Percentiles rank a stretch among this genome's conserved stretches.
Conservation (phyloP, 2,888 invertebrate genomes). For the Phoronis australis region DNA sequence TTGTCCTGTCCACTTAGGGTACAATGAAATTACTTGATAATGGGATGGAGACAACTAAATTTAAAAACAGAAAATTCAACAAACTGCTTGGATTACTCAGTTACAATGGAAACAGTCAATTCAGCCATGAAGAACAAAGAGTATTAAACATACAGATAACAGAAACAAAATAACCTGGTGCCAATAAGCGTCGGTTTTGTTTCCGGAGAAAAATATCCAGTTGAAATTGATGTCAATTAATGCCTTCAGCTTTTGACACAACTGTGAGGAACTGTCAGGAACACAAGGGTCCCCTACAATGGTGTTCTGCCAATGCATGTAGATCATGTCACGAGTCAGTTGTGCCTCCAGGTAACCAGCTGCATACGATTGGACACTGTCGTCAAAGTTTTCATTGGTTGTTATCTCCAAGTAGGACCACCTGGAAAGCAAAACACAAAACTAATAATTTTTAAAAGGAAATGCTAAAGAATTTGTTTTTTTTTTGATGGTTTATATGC, state of each 20-base stretch:
- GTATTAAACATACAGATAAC: neutral
- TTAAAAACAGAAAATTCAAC: no score
- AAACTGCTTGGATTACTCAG: neutral
- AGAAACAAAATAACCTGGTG: conserved; percentile 71
- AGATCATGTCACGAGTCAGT: conserved; percentile 68
- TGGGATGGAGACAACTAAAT: no score
- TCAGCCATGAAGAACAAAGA: neutral
- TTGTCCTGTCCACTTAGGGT: no score
- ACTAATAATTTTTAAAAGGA: no score
- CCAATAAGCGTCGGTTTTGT: conserved; percentile 62
- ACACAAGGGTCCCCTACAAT: conserved; percentile 59
- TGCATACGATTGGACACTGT: conserved; percentile 76
- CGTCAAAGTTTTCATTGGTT: conserved; percentile 68
- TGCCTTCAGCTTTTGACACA: conserved; percentile 64
- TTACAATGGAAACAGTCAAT: neutral
- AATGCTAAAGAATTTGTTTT: no score
- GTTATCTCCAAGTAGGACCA: conserved; percentile 79
- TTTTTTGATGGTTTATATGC: no score
- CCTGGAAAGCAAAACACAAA: conserved; percentile 56
- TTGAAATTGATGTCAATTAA: conserved; percentile 64
- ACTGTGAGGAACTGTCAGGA: conserved; percentile 39
- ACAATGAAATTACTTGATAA: no score
- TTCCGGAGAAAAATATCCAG: conserved; percentile 62
- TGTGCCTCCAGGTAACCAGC: conserved; percentile 81
- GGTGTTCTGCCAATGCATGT: conserved; percentile 73